Evolutionary conservation across 2,888 invertebrate genomes (phyloP).

Genomic region (Rotaria magnacalcarata): DNA sequence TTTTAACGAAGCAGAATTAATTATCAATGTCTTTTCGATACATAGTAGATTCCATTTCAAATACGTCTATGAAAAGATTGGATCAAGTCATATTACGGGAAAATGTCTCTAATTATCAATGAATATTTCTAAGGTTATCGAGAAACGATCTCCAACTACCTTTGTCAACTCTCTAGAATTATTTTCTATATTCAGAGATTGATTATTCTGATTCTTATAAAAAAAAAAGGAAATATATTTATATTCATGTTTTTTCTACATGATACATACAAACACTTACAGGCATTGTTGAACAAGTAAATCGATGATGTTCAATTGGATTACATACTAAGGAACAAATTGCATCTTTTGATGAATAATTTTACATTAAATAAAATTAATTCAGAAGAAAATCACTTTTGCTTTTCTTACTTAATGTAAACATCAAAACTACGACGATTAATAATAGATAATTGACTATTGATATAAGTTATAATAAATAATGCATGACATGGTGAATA

Average conservation of each 20-base stretch:
- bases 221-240: neutral
- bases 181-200: no score
- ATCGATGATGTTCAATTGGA: neutral
- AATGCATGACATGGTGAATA: neutral
- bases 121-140: no score
- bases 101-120: no score
- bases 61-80: no score
- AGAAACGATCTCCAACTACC: no score
- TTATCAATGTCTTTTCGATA: no score
- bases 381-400: neutral
- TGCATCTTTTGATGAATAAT: neutral
- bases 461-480: neutral
- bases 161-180: no score
- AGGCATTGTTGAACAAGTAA: neutral
- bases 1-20: no score
- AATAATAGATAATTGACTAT: neutral
- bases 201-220: no score
- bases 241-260: no score
- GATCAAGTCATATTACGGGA: no score
- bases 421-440: neutral
- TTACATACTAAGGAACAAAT: constrained; percentile 1
- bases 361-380: neutral
- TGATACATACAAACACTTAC: neutral
- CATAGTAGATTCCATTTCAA: no score
- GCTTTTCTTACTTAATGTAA: neutral